phyloP scores from a whole-genome alignment of 2,797 vertebrate genomes.

The Psittacula echo region DNA sequence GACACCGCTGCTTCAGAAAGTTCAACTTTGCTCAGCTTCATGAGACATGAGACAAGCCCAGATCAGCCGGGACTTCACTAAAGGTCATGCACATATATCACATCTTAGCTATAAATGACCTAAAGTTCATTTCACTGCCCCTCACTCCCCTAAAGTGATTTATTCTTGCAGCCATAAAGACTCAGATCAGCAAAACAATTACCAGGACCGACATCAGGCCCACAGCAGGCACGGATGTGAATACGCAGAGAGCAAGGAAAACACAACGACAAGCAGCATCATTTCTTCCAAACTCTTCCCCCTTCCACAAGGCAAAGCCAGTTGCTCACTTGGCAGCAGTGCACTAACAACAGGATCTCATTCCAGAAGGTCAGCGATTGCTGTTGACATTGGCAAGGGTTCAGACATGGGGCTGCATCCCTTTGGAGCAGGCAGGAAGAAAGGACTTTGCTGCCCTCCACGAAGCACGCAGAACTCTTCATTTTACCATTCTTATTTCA shows the following conservation, averaged over 20 bases:
- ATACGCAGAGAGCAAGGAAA: neutral
- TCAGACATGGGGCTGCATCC: neutral
- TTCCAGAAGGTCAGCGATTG: rapidly evolving
- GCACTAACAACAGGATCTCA: neutral
- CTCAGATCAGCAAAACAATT: neutral
- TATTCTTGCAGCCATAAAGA: neutral
- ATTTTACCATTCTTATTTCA: neutral
- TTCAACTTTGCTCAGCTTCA: neutral
- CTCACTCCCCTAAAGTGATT: neutral
- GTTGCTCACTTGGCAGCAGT: neutral
- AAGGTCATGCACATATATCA: rapidly evolving
- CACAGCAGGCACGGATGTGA: neutral
- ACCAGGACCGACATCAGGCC: neutral
- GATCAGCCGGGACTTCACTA: neutral
- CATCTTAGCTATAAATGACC: rapidly evolving
- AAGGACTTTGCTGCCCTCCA: neutral
- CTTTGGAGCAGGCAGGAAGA: neutral
- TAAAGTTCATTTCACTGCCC: neutral
- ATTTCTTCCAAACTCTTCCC: neutral
- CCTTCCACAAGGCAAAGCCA: neutral
- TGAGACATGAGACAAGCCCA: neutral
- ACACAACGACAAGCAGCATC: rapidly evolving
- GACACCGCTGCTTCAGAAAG: neutral
- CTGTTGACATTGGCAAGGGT: neutral
- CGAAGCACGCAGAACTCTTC: neutral